These are phyloP conservation scores for Chelonus insularis DNA, from an alignment of 1,140 invertebrate genomes.

Conservation along the genomic window DNA sequence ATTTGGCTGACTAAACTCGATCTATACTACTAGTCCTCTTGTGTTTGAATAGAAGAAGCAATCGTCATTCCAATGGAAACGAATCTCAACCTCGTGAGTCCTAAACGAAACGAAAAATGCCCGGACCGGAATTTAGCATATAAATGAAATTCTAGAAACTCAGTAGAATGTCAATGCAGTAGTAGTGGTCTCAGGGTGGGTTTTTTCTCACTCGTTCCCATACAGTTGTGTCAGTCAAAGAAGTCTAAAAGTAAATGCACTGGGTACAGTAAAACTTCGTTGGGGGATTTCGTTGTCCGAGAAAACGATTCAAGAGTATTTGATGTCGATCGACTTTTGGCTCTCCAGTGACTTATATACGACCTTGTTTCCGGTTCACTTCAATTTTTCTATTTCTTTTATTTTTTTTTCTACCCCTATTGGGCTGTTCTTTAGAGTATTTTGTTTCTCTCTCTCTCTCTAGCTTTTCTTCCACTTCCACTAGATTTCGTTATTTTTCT, in stretches of 20 bases:
- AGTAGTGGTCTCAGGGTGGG: conserved; percentile 8
- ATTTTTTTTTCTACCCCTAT: neutral
- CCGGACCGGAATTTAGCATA: conserved; percentile 33
- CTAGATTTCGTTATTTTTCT: neutral
- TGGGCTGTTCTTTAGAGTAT: neutral
- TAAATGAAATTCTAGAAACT: conserved; percentile 34
- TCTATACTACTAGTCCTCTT: too few relatives aligned
- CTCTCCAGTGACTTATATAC: conserved; percentile 12
- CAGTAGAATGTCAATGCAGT: conserved; percentile 33
- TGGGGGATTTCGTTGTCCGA: conserved; percentile 26
- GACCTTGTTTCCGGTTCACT: neutral
- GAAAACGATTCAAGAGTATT: conserved; percentile 9
- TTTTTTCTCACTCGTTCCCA: conserved; percentile 1
- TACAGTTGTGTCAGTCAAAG: conserved; percentile 22
- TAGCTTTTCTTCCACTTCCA: neutral
- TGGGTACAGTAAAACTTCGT: conserved; percentile 16
- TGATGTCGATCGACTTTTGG: conserved; percentile 4
- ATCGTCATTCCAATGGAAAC: neutral
- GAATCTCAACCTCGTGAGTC: conserved; percentile 31
- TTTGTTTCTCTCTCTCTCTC: neutral
- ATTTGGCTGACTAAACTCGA: too few relatives aligned
- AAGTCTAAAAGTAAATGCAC: conserved; percentile 25
- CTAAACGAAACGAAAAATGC: conserved; percentile 34
- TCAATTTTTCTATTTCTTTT: conserved; percentile 1
- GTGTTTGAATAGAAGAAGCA: too few relatives aligned